Base-by-base conservation (phyloP, 1,140 invertebrate species). In the Pachyrhynchus sulphureomaculatus region DNA sequence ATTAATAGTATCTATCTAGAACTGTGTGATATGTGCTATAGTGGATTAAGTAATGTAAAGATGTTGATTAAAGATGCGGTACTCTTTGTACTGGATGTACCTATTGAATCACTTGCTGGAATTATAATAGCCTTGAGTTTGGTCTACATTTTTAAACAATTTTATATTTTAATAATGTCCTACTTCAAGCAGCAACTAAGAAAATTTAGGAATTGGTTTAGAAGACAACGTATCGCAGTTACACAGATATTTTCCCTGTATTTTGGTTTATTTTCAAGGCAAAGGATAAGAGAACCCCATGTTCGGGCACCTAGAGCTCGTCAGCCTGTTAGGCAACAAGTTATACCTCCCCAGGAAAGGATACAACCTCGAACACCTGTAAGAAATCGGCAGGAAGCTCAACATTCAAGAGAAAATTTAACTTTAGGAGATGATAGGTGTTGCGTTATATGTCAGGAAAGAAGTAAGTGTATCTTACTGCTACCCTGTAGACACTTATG, bases 401-500 rank as follows among this genome's bases (percentile, higher is more conserved):
- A 24, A 36, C 23, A 42, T 5, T 33, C 1, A 41, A 6, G 5
- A 9, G 15, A 32, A 10, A 58, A 21, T 23, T 13, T 9, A 26
- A 12, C 2, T 6, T 17, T 13, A 39, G 26, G 9, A 13, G 45
- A 62, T 24, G 65, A 67, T 15, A 57, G 24, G 21, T 61, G n/a
- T 29, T 70, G 68, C 64, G 60, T 70, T 4, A 61, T 68, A 24
- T 70, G 68, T 23, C 63, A 68, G 42, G 68, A 70, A 37, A 24
- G 45, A n/a, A 37, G 6, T 1, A 68, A 68, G 48, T 70, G 66
- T 56, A 47, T 70, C 29, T 33, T 70, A 29, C 41, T 70, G 13
- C 42, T 70, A 20, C 66, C 66, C 12, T 70, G 68, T 33, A 66
- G 42, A 48, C 68, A 70, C 58, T 17, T 70, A 24, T 70, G 68